Percentiles rank a stretch among this genome's conserved stretches.
phyloP scores from a whole-genome alignment of 2,797 vertebrate genomes.

The Tinamus major region DNA sequence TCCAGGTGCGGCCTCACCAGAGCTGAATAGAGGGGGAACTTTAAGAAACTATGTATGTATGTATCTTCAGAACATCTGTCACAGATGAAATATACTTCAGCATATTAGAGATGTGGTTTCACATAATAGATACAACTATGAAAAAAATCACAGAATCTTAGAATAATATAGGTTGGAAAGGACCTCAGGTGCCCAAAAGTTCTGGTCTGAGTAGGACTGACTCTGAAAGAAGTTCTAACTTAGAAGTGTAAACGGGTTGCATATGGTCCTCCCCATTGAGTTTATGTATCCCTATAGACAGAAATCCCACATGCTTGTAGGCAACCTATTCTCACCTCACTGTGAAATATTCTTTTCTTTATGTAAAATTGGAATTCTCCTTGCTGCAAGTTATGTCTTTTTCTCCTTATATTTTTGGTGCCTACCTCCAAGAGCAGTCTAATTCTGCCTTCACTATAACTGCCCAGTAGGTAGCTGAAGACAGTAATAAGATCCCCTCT shows the following conservation, averaged over 20 bases:
- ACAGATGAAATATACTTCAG: background rate
- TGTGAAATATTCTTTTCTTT: background rate
- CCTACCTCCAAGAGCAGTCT: fast-evolving
- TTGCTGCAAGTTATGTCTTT: background rate
- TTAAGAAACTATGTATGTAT: background rate
- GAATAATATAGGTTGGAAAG: background rate
- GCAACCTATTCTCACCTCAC: background rate
- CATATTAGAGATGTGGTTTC: background rate
- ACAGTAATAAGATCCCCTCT: background rate
- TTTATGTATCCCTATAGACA: background rate
- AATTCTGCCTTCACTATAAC: background rate
- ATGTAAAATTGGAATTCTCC: background rate
- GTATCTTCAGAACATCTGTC: background rate
- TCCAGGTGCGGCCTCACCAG: too few relatives aligned
- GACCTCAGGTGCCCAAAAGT: background rate
- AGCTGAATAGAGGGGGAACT: too few relatives aligned
- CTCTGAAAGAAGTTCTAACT: background rate
- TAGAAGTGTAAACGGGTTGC: background rate
- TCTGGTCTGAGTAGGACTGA: background rate
- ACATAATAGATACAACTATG: background rate
- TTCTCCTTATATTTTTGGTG: background rate
- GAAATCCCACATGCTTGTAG: background rate
- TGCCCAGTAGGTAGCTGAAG: fast-evolving
- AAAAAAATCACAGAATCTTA: background rate
- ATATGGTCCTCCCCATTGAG: background rate